These are phyloP conservation scores for Chironomus riparius DNA, from an alignment of 2,888 invertebrate species.

Conservation along the genomic window DNA sequence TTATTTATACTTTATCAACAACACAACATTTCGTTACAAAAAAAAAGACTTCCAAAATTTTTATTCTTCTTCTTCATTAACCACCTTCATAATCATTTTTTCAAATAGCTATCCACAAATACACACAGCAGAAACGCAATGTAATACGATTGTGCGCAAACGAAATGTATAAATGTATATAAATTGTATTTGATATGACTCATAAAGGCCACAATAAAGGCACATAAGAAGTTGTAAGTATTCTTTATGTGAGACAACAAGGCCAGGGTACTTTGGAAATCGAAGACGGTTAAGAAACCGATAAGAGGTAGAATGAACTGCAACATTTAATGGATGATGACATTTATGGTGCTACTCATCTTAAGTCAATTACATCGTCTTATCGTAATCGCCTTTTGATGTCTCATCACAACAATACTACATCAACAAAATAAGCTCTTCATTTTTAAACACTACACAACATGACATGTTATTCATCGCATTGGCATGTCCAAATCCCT, in stretches of 20 bases:
- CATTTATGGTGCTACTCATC: slow-evolving; percentile 5
- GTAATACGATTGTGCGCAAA: not conserved
- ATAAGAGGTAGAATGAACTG: not conserved
- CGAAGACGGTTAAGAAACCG: not conserved
- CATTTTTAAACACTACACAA: no score
- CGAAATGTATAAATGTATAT: not conserved
- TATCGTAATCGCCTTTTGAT: not conserved
- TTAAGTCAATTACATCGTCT: not conserved
- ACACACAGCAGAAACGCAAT: not conserved
- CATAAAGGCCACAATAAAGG: not conserved
- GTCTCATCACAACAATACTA: not conserved
- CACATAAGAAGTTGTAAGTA: not conserved
- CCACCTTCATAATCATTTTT: not conserved
- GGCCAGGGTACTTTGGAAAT: not conserved
- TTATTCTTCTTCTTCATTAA: no score
- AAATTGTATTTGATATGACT: slow-evolving; percentile 1
- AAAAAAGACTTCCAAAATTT: not conserved
- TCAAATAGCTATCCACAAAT: not conserved
- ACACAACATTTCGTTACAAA: not conserved
- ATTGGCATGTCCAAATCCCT: not conserved
- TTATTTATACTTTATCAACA: not conserved
- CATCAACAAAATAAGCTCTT: no score
- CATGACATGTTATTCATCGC: slow-evolving; percentile 6
- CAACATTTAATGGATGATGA: not conserved
- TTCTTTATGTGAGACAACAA: not conserved